Evolutionary conservation across 2,888 invertebrate genomes (phyloP).

Genomic region (Masnerella sp.): DNA sequence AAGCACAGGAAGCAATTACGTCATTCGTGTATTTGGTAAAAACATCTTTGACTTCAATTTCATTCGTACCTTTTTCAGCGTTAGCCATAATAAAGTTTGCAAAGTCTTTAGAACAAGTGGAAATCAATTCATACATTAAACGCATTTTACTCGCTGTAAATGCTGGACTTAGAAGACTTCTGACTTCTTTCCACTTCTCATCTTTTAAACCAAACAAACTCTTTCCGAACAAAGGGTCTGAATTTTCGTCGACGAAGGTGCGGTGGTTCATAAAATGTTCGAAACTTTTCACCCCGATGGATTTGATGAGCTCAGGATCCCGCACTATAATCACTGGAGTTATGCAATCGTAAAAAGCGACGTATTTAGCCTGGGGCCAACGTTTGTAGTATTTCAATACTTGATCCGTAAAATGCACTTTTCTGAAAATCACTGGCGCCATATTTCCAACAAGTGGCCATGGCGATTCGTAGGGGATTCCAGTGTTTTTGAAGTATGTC

Average conservation of each 20-base stretch:
- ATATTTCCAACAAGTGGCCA: constrained; percentile 2
- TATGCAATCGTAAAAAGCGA: constrained; percentile 65
- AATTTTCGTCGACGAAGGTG: constrained; percentile 47
- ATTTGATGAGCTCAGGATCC: constrained; percentile 69
- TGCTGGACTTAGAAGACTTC: constrained; percentile 74
- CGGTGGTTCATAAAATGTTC: constrained; percentile 53
- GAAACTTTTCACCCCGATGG: constrained; percentile 19
- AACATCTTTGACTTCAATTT: constrained; percentile 69
- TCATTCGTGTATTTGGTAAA: constrained; percentile 67
- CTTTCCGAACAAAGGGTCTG: constrained; percentile 48
- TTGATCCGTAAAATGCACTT: not conserved
- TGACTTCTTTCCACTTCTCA: constrained; percentile 79
- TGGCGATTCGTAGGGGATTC: constrained; percentile 7
- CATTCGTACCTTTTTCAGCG: constrained; percentile 28
- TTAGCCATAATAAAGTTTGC: constrained; percentile 62
- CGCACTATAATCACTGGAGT: constrained; percentile 64
- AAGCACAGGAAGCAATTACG: constrained; percentile 73
- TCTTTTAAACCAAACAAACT: constrained; percentile 68
- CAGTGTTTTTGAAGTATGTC: constrained; percentile 13
- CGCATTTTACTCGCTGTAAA: constrained; percentile 79
- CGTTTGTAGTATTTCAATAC: constrained; percentile 34
- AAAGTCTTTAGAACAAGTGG: constrained; percentile 69
- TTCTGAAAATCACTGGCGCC: constrained; percentile 1
- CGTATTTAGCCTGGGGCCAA: constrained; percentile 54
- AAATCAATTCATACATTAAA: constrained; percentile 79